These are phyloP conservation scores for Enteromius anoplus DNA, from an alignment of 2,797 vertebrate genomes.

Conservation along the genomic window DNA sequence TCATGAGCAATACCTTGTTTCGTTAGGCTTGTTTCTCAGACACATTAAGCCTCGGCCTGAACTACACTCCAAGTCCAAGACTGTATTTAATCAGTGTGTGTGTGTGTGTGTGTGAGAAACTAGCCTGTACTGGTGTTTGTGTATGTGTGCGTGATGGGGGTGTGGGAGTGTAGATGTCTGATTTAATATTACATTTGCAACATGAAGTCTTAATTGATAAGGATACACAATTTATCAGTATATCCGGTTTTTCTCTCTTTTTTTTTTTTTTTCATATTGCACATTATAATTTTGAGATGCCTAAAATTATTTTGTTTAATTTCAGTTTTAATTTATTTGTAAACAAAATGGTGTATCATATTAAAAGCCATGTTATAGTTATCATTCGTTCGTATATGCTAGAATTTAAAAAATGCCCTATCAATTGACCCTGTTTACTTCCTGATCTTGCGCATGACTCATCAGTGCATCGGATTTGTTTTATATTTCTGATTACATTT, in stretches of 20 bases:
- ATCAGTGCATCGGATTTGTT: background rate
- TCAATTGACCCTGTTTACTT: background rate
- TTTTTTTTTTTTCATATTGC: background rate
- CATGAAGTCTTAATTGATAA: conserved; percentile 9
- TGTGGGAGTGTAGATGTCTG: background rate
- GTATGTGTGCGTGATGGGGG: background rate
- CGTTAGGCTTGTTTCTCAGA: conserved; percentile 20
- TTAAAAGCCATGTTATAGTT: background rate
- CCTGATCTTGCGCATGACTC: background rate
- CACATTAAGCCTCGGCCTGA: background rate
- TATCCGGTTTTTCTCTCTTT: background rate
- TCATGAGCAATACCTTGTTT: conserved; percentile 29
- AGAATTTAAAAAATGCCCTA: background rate
- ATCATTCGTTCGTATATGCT: background rate
- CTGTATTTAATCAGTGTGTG: background rate
- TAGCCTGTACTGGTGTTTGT: background rate
- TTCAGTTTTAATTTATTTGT: background rate
- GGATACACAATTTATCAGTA: background rate
- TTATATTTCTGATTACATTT: background rate
- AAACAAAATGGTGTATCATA: background rate
- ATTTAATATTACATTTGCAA: conserved; percentile 15
- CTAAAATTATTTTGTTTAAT: background rate
- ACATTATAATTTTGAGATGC: background rate
- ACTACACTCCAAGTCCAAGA: background rate
- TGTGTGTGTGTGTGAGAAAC: conserved; percentile 9